phyloP scores from a whole-genome alignment of 1,140 invertebrate species.

The Calephelis virginiensis region DNA sequence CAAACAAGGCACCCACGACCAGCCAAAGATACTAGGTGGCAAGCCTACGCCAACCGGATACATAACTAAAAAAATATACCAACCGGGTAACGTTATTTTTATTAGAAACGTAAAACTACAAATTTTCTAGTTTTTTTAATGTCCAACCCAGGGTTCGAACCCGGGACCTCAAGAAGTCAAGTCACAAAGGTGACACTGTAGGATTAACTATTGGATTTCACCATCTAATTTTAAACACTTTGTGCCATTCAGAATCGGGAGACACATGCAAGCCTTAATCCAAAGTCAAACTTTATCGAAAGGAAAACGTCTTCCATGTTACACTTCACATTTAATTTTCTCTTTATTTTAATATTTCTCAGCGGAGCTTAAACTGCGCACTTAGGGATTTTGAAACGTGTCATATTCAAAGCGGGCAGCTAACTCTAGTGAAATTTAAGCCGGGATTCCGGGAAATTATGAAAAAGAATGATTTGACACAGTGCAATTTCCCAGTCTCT shows the following conservation, averaged over 20 bases:
- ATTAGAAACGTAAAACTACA: too few species aligned
- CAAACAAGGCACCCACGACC: too few species aligned
- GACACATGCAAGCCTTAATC: not conserved
- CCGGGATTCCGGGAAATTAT: conserved; percentile 27
- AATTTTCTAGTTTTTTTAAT: too few species aligned
- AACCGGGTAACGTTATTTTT: too few species aligned
- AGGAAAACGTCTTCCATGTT: conserved; percentile 22
- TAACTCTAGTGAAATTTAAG: conserved; percentile 24
- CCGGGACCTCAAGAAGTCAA: too few species aligned
- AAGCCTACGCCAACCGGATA: too few species aligned
- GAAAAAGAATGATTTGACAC: conserved; percentile 21
- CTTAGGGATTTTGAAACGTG: conserved; percentile 34
- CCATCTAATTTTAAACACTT: too few species aligned
- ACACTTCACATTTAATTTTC: conserved; percentile 31
- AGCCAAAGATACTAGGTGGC: too few species aligned
- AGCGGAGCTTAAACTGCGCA: conserved; percentile 27
- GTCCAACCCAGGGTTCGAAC: too few species aligned
- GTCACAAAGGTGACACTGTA: too few species aligned
- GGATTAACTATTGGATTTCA: too few species aligned
- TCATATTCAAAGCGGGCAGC: conserved; percentile 28
- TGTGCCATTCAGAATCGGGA: not conserved
- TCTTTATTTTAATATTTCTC: conserved; percentile 33
- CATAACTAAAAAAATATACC: too few species aligned
- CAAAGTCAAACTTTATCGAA: conserved; percentile 22
- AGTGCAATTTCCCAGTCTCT: conserved; percentile 5